Percentiles rank a stretch among this genome's conserved stretches.
Evolutionary conservation across 2,113 vertebrate genomes (phyloP).

Genomic region (Taxidea taxus): DNA sequence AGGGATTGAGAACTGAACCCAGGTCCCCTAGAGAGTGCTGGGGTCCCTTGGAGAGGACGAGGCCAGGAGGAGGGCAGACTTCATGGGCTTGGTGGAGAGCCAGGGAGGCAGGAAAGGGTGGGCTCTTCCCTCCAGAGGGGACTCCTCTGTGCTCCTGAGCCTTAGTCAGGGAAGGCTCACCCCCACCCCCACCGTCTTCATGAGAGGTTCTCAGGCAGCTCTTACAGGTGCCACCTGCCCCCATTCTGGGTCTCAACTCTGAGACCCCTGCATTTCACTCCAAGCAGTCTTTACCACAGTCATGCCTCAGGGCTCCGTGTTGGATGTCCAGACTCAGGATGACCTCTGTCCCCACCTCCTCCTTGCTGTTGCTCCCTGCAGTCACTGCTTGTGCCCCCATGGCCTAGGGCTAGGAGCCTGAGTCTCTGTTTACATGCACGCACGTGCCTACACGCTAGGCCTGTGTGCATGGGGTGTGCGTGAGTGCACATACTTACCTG

Average conservation of each 20-base stretch:
- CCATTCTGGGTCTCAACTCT: neutral
- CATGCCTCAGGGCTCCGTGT: neutral
- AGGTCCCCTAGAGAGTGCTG: neutral
- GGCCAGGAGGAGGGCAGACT: neutral
- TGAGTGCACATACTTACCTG: rapidly evolving
- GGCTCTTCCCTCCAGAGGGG: neutral
- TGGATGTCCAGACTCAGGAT: neutral
- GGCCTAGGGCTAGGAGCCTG: neutral
- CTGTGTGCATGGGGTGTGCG: rapidly evolving
- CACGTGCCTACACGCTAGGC: rapidly evolving
- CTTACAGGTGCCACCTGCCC: neutral
- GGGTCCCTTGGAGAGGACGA: neutral
- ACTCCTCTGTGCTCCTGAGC: neutral
- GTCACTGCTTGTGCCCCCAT: neutral
- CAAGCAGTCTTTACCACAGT: neutral
- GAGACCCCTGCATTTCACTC: neutral
- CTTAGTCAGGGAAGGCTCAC: neutral
- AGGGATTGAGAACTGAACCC: neutral
- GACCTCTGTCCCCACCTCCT: neutral
- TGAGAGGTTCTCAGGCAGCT: neutral
- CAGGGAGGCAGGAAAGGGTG: neutral
- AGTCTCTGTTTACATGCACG: neutral
- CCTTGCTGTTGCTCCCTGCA: neutral
- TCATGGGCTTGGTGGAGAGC: neutral
- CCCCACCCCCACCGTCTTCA: neutral